Conservation (phyloP, 2,113 vertebrate genomes). For the Scalopus aquaticus region DNA sequence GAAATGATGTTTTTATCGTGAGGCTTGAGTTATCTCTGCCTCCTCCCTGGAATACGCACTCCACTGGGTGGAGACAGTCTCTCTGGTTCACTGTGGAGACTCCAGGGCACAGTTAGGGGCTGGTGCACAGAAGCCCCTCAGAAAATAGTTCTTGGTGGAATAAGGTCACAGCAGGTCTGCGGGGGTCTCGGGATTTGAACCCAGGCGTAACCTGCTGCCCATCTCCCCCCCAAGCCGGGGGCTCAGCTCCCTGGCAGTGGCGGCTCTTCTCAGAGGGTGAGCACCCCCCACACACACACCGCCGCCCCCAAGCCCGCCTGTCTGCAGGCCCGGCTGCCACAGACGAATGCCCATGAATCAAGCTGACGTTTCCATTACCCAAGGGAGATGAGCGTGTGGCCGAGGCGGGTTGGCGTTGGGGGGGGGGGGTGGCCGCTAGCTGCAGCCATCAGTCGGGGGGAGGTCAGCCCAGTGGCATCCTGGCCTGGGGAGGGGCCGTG, state of each 20-base stretch:
- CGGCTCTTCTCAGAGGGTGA: neutral
- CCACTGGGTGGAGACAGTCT: accelerated
- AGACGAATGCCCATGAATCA: conserved; percentile 79
- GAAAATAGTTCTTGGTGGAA: accelerated
- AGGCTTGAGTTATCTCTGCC: neutral
- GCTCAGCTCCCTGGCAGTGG: neutral
- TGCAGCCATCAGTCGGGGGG: neutral
- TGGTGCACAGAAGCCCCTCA: accelerated
- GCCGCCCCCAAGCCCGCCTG: neutral
- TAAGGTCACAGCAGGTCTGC: neutral
- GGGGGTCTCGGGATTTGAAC: accelerated
- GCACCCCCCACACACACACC: too few species aligned
- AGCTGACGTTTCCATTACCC: conserved; percentile 83
- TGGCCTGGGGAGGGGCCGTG: neutral
- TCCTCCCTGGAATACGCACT: too few species aligned
- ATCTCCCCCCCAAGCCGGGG: neutral
- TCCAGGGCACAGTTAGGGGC: accelerated
- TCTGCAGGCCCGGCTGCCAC: conserved; percentile 64
- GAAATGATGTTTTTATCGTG: neutral
- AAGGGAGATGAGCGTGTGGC: conserved; percentile 67
- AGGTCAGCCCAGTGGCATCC: neutral
- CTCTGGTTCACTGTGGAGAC: accelerated
- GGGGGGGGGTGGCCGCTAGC: accelerated
- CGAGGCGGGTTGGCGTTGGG: neutral
- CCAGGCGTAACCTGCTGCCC: neutral